Conservation (phyloP, 2,888 invertebrate genomes). For the Drosophila pseudotalamancana region DNA sequence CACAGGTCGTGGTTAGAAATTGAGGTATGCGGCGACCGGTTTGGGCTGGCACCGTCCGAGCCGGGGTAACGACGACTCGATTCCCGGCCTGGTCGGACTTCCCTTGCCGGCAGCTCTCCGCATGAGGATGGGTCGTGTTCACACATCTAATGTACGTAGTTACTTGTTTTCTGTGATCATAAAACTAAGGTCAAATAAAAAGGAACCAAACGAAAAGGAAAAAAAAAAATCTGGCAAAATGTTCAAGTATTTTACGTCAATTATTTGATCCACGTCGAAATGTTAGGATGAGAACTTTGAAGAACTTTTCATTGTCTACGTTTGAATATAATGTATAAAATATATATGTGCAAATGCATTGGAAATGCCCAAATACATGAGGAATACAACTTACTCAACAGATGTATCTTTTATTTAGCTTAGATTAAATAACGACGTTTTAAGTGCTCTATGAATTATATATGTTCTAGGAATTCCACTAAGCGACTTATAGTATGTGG, state of each 20-base stretch:
- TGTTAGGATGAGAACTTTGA: conserved; percentile 4
- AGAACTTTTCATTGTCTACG: background rate
- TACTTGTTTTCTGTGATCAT: conserved; percentile 66
- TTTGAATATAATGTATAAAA: no score
- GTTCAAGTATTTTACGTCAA: conserved; percentile 64
- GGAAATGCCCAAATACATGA: no score
- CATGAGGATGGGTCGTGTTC: conserved; percentile 61
- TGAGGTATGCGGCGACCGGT: conserved; percentile 78
- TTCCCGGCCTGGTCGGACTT: conserved; percentile 51
- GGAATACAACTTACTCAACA: no score
- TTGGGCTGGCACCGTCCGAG: conserved; percentile 72
- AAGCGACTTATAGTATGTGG: no score
- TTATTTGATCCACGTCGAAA: conserved; percentile 62
- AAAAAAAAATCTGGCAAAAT: conserved; percentile 39
- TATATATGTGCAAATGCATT: no score
- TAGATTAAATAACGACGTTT: no score
- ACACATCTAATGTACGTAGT: conserved; percentile 73
- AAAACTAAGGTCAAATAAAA: conserved; percentile 64
- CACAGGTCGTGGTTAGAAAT: conserved; percentile 79
- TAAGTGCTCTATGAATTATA: no score
- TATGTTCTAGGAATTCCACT: no score
- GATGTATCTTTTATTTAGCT: no score
- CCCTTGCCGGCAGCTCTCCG: conserved; percentile 28
- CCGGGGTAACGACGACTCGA: conserved; percentile 51
- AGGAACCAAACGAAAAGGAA: conserved; percentile 6